Base-by-base conservation (phyloP, 2,797 vertebrate species). In the Lagocephalus sceleratus region DNA sequence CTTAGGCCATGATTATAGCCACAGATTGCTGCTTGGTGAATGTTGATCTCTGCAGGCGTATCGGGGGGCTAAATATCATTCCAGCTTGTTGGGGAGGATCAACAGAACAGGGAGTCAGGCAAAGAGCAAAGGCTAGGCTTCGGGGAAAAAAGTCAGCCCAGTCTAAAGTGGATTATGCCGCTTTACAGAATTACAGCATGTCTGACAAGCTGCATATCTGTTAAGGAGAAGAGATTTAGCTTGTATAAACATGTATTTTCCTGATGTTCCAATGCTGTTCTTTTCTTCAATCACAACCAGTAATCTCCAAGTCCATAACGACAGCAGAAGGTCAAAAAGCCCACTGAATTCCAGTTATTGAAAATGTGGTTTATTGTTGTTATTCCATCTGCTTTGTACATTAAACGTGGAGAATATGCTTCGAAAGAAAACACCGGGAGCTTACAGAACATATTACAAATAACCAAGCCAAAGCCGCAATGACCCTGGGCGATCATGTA, bases 11-110 rank as follows among this genome's bases (percentile, higher is more conserved):
- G 93, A 93, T 94, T 92, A 93, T 77, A 75, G 79, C 91, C 89
- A 89, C 90, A 93, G 90, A 94, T 93, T 94, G 89, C 92, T 90
- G 91, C 91, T 89, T 84, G 89, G 91, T 89, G 87, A 91, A 89
- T 87, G 91, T 79, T 94, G 88, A 85, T 92, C 90, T 85, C 93
- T 91, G 90, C 85, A 64, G 83, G 82, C 84, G 55, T 87, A 77
- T 85, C 78, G 19, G 75, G 80, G 73, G 79, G 87, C 83, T 83
- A 86, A 88, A 90, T 88, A 87, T 88, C 84, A 85, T 78, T 86
- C 83, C 83, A 81, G 88, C 82, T 85, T 85, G 83, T 87, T 79
- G 80, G 79, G 81, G 70, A 79, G 76, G 86, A 87, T 87, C 75
- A 85, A 68, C 75, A 68, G 78, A 84, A 75, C 78, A 77, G 78